Conservation (phyloP, 1,140 invertebrate species). For the Drosophila ohnishii region DNA sequence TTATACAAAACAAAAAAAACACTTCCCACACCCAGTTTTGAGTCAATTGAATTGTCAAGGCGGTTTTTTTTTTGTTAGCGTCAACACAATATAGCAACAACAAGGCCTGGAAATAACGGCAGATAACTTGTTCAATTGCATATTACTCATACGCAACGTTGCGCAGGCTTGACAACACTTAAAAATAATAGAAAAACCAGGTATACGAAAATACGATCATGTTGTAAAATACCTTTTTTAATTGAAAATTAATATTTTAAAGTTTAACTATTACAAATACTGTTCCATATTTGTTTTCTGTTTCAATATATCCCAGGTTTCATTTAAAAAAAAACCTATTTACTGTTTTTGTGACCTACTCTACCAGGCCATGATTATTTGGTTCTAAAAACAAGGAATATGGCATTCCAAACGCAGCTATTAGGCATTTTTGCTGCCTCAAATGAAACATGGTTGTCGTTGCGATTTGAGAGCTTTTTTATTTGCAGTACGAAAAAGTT, state of each 20-base stretch:
- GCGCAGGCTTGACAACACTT: slow-evolving; percentile 7
- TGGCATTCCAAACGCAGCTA: slow-evolving; percentile 12
- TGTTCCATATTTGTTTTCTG: neutral
- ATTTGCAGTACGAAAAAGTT: slow-evolving; percentile 6
- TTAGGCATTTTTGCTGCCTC: neutral
- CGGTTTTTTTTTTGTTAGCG: neutral
- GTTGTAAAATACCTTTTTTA: neutral
- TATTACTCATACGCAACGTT: slow-evolving; percentile 63
- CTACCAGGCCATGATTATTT: neutral
- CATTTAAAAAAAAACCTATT: neutral
- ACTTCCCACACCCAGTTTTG: slow-evolving; percentile 40
- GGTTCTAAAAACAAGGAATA: neutral
- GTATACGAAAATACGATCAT: neutral
- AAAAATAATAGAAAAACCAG: slow-evolving; percentile 6
- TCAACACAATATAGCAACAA: slow-evolving; percentile 17
- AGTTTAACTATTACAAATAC: neutral
- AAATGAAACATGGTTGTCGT: slow-evolving; percentile 11
- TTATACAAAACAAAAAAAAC: slow-evolving; percentile 3
- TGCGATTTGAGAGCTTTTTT: slow-evolving; percentile 1
- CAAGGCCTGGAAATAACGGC: slow-evolving; percentile 18
- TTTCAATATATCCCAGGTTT: neutral
- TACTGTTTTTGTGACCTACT: neutral
- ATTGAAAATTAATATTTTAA: neutral
- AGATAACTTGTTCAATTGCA: slow-evolving; percentile 27
- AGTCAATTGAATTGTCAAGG: slow-evolving; percentile 49